Conservation (phyloP, 2,797 vertebrate species). For the Peromyscus melanophrys region DNA sequence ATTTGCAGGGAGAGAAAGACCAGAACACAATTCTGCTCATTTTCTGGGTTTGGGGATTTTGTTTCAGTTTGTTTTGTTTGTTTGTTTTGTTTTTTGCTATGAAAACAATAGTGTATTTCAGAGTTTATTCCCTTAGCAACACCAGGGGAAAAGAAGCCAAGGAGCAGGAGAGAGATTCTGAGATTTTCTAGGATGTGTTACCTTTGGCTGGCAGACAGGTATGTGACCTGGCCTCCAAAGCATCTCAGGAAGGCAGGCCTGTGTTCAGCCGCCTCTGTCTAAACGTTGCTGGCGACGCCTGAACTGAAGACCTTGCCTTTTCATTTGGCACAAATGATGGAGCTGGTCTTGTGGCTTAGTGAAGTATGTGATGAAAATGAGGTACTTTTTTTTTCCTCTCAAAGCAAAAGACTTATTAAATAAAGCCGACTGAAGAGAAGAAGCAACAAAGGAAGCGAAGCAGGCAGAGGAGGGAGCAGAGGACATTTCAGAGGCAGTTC, state of each 20-base stretch:
- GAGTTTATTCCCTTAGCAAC: constrained; percentile 30
- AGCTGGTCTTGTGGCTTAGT: neutral
- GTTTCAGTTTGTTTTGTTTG: neutral
- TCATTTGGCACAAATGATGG: neutral
- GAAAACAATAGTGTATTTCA: neutral
- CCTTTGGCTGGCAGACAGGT: neutral
- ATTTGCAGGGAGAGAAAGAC: neutral
- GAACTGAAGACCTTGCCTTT: neutral
- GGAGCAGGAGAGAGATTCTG: neutral
- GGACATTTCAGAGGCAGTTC: neutral
- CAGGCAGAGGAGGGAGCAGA: neutral
- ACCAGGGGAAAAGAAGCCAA: neutral
- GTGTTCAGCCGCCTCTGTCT: neutral
- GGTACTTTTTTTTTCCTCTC: neutral
- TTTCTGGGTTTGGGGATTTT: neutral
- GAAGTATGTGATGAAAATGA: constrained; percentile 28
- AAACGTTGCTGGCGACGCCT: neutral
- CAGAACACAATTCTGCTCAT: neutral
- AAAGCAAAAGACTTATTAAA: constrained; percentile 36
- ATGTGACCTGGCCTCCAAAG: neutral
- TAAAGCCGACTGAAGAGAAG: neutral
- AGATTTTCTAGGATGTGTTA: neutral
- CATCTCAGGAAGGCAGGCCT: neutral
- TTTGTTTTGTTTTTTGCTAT: neutral
- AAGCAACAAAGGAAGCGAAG: neutral